A percentile compares a stretch with the other conserved stretches of the same genome.
Evolutionary conservation across 2,888 invertebrate genomes (phyloP).

Genomic region (Dichetophora obliterata): DNA sequence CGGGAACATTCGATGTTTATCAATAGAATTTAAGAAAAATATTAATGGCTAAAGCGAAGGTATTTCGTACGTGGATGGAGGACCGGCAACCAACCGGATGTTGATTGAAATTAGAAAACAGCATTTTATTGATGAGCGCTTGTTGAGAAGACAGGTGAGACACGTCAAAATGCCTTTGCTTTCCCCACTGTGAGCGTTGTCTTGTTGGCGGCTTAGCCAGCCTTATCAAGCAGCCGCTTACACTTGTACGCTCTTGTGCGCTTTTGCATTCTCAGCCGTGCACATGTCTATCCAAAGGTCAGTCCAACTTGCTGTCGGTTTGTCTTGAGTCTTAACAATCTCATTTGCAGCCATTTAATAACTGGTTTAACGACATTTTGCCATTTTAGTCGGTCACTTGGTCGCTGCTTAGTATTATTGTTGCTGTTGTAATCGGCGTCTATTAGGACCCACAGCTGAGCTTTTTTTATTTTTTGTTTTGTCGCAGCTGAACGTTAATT

Average conservation of each 20-base stretch:
- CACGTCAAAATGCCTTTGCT: background rate
- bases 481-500: constrained; percentile 37
- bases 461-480: constrained; percentile 12
- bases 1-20: background rate
- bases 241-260: background rate
- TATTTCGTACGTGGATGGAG: background rate
- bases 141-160: background rate
- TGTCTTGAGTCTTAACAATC: constrained; percentile 26
- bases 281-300: constrained; percentile 29
- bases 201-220: background rate
- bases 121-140: background rate
- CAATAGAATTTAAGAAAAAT: constrained; percentile 4
- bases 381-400: constrained; percentile 55
- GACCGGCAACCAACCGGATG: background rate
- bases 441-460: constrained; percentile 16
- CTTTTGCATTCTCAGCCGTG: background rate
- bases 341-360: constrained; percentile 34
- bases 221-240: background rate
- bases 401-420: constrained; percentile 37
- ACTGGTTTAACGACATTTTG: constrained; percentile 53
- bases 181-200: background rate
- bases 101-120: background rate
- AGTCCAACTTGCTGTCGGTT: background rate
- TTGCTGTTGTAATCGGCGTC: constrained; percentile 7
- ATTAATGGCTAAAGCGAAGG: background rate